phyloP scores from a whole-genome alignment of 1,140 invertebrate genomes.

The Oryctes rhinoceros region DNA sequence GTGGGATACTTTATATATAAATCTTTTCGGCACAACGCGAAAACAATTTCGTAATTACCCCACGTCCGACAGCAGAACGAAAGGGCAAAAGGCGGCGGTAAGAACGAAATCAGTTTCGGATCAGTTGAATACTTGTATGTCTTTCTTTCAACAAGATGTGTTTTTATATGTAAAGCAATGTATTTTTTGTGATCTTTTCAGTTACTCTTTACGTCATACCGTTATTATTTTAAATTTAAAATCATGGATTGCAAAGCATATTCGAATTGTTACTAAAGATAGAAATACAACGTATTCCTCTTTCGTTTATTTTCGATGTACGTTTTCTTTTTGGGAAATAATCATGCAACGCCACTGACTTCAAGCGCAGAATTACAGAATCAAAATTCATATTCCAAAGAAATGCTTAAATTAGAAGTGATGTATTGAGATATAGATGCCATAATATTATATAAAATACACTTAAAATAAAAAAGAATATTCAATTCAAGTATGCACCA shows the following conservation, averaged over 20 bases:
- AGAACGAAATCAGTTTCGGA: background rate
- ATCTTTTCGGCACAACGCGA: constrained; percentile 17
- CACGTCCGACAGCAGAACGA: background rate
- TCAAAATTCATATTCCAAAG: background rate
- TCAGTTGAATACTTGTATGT: constrained; percentile 51
- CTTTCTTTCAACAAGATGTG: constrained; percentile 50
- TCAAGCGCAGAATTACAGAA: constrained; percentile 2
- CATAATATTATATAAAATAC: background rate
- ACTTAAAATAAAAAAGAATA: background rate
- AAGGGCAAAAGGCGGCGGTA: background rate
- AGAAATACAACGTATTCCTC: constrained; percentile 51
- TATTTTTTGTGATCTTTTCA: constrained; percentile 41
- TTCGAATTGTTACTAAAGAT: constrained; percentile 48
- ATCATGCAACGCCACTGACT: background rate
- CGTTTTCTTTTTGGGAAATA: background rate
- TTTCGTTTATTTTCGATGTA: constrained; percentile 46
- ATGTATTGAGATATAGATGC: constrained; percentile 19
- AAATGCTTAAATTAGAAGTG: background rate
- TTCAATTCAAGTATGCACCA: constrained; percentile 7
- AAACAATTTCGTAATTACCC: constrained; percentile 25
- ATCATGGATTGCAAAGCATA: constrained; percentile 54
- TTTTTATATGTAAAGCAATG: constrained; percentile 47
- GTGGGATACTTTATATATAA: constrained; percentile 39
- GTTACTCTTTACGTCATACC: constrained; percentile 33
- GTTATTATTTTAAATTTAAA: constrained; percentile 54